A percentile compares a stretch with the other conserved stretches of the same genome.
Evolutionary conservation across 2,797 vertebrate genomes (phyloP).

Genomic region (Poecilia velifera): DNA sequence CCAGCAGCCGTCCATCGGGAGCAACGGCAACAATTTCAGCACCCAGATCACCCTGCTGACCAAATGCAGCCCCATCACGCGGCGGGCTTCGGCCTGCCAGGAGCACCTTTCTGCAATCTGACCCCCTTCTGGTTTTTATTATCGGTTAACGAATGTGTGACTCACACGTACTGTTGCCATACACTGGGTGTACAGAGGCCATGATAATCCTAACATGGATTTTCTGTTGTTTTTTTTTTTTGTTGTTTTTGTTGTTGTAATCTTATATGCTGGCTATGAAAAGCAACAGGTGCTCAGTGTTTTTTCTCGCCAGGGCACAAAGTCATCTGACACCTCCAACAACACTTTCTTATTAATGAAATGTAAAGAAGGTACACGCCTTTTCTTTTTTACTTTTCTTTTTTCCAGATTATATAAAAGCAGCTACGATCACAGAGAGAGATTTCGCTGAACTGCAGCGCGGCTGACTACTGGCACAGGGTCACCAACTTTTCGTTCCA

Average conservation of each 20-base stretch:
- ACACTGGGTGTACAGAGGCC: constrained; percentile 10
- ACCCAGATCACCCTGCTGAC: constrained; percentile 96
- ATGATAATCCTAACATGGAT: constrained; percentile 24
- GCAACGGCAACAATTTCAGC: constrained; percentile 93
- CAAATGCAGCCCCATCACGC: constrained; percentile 87
- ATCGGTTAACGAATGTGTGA: constrained; percentile 3
- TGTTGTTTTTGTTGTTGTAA: constrained; percentile 25
- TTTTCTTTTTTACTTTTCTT: background rate
- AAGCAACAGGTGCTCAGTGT: constrained; percentile 14
- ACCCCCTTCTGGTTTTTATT: constrained; percentile 6
- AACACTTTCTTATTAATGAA: constrained; percentile 4
- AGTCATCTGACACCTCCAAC: background rate
- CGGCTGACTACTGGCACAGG: background rate
- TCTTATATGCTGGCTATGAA: constrained; percentile 12
- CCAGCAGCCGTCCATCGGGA: constrained; percentile 90
- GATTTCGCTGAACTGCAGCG: background rate
- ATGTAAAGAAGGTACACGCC: background rate
- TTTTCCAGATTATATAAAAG: background rate
- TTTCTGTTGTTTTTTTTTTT: constrained; percentile 6
- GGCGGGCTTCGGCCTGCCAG: constrained; percentile 76
- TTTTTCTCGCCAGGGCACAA: constrained; percentile 13
- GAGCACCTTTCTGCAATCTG: constrained; percentile 76
- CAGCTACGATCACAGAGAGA: background rate
- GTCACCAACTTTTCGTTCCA: background rate
- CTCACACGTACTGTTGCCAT: constrained; percentile 16